These are phyloP conservation scores for Pandemis corylana DNA, from an alignment of 2,888 invertebrate species.

Conservation along the genomic window DNA sequence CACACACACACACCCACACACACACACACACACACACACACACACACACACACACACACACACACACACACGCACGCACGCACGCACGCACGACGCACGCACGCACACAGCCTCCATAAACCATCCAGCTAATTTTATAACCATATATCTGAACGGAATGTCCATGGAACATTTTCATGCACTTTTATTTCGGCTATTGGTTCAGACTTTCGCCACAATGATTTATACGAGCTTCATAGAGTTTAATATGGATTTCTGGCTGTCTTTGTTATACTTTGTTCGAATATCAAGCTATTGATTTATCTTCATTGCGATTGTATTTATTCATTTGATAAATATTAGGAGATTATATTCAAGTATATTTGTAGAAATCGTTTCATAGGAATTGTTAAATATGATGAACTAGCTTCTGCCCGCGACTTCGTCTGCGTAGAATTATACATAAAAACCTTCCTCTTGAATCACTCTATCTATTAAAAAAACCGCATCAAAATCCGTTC, in stretches of 20 bases:
- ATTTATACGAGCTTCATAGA: slow-evolving; percentile 10
- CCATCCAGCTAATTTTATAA: neutral
- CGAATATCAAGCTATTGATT: neutral
- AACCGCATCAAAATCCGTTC: too few species aligned
- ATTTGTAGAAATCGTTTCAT: too few species aligned
- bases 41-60: too few species aligned
- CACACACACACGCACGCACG: too few species aligned
- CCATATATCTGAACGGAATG: neutral
- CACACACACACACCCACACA: too few species aligned
- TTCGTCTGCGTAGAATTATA: too few species aligned
- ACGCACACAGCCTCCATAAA: neutral
- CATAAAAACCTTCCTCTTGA: too few species aligned
- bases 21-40: too few species aligned
- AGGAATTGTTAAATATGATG: too few species aligned
- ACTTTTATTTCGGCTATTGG: neutral
- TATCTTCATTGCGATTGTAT: slow-evolving; percentile 2
- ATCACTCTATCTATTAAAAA: too few species aligned
- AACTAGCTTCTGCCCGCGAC: too few species aligned
- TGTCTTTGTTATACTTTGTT: slow-evolving; percentile 7
- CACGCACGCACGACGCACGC: too few species aligned
- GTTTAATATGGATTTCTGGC: slow-evolving; percentile 9
- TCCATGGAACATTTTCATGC: neutral
- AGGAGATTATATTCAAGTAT: neutral
- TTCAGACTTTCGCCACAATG: slow-evolving; percentile 6
- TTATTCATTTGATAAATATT: slow-evolving; percentile 1